A percentile compares a stretch with the other conserved stretches of the same genome.
Evolutionary conservation across 1,140 invertebrate species (phyloP).

Genomic region (Bilobella aurantiaca): DNA sequence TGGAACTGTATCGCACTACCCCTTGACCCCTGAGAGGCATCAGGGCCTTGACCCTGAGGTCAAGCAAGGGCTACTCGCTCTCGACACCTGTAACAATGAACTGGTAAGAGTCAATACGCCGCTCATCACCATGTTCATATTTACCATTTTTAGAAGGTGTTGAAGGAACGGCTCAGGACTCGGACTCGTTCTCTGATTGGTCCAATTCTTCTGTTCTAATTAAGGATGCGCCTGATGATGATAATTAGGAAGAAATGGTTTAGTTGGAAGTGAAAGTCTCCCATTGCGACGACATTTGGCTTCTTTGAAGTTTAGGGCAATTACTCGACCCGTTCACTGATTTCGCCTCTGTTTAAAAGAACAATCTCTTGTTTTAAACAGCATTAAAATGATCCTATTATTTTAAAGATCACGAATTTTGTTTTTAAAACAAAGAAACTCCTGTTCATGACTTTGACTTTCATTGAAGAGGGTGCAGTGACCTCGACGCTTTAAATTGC

Average conservation of each 20-base stretch:
- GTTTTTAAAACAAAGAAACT: too few species aligned
- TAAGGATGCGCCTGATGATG: not conserved
- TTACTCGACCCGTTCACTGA: too few species aligned
- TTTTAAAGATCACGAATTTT: too few species aligned
- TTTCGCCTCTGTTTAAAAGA: too few species aligned
- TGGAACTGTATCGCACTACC: slow-evolving; percentile 14
- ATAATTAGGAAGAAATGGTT: not conserved
- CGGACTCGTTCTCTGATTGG: too few species aligned
- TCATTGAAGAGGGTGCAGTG: not conserved
- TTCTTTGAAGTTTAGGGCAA: too few species aligned
- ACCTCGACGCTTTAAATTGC: not conserved
- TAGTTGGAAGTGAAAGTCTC: not conserved
- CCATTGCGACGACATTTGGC: too few species aligned
- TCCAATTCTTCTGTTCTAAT: too few species aligned
- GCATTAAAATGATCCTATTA: too few species aligned
- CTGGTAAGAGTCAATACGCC: slow-evolving; percentile 21
- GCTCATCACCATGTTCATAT: not conserved
- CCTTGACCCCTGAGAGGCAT: not conserved
- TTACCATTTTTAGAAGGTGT: too few species aligned
- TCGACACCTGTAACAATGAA: slow-evolving; percentile 27
- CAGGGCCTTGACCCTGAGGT: not conserved
- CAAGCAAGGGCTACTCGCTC: slow-evolving; percentile 19
- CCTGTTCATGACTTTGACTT: not conserved
- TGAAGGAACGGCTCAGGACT: too few species aligned
- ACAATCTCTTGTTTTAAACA: too few species aligned